Base-by-base conservation (phyloP, 2,888 invertebrate species). In the Lutraria lutraria region DNA sequence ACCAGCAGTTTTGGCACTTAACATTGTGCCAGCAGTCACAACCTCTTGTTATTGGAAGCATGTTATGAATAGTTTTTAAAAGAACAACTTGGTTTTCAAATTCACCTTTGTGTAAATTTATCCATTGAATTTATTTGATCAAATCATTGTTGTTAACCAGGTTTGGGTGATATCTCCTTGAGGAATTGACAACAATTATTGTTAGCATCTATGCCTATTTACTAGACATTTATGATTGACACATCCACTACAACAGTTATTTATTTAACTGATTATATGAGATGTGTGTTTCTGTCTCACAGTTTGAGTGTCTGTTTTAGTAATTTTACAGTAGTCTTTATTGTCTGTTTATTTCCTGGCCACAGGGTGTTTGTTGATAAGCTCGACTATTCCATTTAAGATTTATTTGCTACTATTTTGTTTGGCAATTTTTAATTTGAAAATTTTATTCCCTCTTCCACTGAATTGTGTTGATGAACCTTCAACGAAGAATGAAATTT, bases 171-270 rank as follows among this genome's bases (percentile, higher is more conserved):
- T 68, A n/a, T n/a, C 56, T 25, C 63, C 25, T 0, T 68, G 25
- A 6, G 63, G 63, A 25, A 68, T 68, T 25, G 25, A 68, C n/a
- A 63, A 63, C 63, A 63, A n/a, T 63, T 63, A 63, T 63, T 1
- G 63, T n/a, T 68, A 68, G 25, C 25, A 25, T 25, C 63, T 25
- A 25, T 25, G 6, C n/a, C n/a, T 63, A 21, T 63, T 63, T n/a
- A 63, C 63, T 63, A 3, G 21, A n/a, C 63, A 68, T 68, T 16
- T 68, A 68, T 25, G 2, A 68, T 68, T 4, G 63, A 25, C 63
- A 68, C 25, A n/a, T 68, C n/a, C 25, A 60, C 60, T 68, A 68
- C 25, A 68, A 68, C 63, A 25, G n/a, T 68, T 68, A n/a, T 68
- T 10, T 21, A 25, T 25, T 68, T 12, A 4, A 43, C 43, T n/a